Base-by-base conservation (phyloP, 2,888 invertebrate genomes). In the Periphyllus acericola region DNA sequence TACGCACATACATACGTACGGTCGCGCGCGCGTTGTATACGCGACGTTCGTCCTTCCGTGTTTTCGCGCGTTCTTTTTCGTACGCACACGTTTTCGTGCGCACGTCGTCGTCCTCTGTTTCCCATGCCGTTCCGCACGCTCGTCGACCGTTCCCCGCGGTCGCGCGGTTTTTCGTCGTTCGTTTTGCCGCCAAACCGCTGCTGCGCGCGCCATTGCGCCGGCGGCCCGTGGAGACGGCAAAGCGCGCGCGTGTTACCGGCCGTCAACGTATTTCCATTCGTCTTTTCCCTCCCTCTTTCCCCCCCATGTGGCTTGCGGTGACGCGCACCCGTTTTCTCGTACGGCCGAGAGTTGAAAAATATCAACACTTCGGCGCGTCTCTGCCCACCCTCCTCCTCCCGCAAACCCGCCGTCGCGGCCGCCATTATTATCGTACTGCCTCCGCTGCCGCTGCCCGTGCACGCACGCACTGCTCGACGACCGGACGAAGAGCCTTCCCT, bases 111-210 rank as follows among this genome's bases (percentile, higher is more conserved):
- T 34, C 17, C n/a, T 14, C 29, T 9, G 11, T 9, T 40, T 14
- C 1, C 46, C 46, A 29, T 21, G 14, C 29, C 11, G 6, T n/a
- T 29, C 11, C 14, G 46, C 14, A 46, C 46, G 46, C 14, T 46
- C 14, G 14, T 11, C 1, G 46, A 14, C 46, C 68, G 79, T 32
- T n/a, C n/a, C 32, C 9, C 34, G 52, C 46, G 11, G 25, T 4
- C 17, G 1, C 29, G 14, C 5, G 21, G 21, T 25, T 55, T 11
- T 21, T 25, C 68, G 34, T n/a, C 55, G 46, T 46, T 55, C 25
- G 9, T 52, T 84, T 84, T 84, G 84, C 84, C 84, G 85, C 85
- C 68, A 85, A 78, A 85, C 75, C 60, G 71, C 32, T 19, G n/a
- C 29, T 34, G 34, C 34, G 34, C 72, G 72, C 68, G 68, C 68